Base-by-base conservation (phyloP, 1,140 invertebrate genomes). In the Melanaphis sacchari region DNA sequence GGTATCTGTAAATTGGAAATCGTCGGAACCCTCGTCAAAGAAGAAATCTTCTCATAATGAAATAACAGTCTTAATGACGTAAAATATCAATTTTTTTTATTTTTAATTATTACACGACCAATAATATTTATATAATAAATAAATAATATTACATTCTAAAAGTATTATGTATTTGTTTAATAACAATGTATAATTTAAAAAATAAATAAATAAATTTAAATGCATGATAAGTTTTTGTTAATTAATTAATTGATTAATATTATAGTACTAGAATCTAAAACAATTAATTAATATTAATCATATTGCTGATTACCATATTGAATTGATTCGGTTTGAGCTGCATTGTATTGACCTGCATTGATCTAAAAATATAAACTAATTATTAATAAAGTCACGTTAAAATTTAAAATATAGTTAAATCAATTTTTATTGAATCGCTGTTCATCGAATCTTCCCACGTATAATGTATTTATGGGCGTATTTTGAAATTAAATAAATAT, bases 221-320 rank as follows among this genome's bases (percentile, higher is more conserved):
- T 76, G 24, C 1, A 49, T 49, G 18, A 49, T 49, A 15, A 18
- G 11, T n/a, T n/a, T 54, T 76, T 18, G 31, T 36, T n/a, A n/a
- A n/a, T 15, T n/a, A 76, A 76, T n/a, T 4, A 0, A 76, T 76
- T 15, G 31, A 76, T 31, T 31, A 66, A 31, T 15, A 66, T 76
- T 18, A 76, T 76, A 76, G 31, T 52, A 52, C 52, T 76, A 76
- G 4, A n/a, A n/a, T n/a, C 7, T 36, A 18, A 4, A 76, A n/a
- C 31, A n/a, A 76, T 76, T 76, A 0, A 59, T 76, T n/a, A 46
- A 31, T 81, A 43, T 76, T 81, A 91, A 41, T 91, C 90, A n/a
- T 91, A 91, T 91, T 91, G 90, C 3, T 91, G 90, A 9, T 91
- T 91, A 11, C 54, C 90, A 81, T 76, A 91, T 36, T 66, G 54